These are phyloP conservation scores for Burhinus bistriatus DNA, from an alignment of 2,113 vertebrate species.

Conservation along the genomic window DNA sequence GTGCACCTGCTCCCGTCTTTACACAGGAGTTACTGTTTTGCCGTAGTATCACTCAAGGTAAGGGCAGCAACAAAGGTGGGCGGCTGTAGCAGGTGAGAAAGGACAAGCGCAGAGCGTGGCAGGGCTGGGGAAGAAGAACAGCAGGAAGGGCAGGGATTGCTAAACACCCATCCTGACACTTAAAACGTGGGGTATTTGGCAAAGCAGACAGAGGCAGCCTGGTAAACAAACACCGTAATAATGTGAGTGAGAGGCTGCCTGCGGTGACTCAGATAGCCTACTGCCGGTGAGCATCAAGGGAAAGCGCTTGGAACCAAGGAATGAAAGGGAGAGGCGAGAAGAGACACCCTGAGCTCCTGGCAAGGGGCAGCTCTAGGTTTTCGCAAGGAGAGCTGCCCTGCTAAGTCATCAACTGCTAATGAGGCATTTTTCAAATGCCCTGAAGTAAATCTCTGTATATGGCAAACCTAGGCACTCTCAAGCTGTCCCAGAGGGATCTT, in stretches of 20 bases:
- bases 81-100: not conserved
- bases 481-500: slow-evolving; percentile 2
- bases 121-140: not conserved
- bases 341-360: not conserved
- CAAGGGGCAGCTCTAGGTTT: not conserved
- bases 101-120: not conserved
- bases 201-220: not conserved
- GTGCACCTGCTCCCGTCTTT: not conserved
- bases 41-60: not conserved
- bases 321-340: not conserved
- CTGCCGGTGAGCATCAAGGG: not conserved
- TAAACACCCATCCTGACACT: not conserved
- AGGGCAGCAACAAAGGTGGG: not conserved
- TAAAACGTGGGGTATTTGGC: not conserved
- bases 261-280: not conserved
- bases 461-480: not conserved
- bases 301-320: not conserved
- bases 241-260: not conserved
- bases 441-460: not conserved
- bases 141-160: not conserved
- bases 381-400: not conserved
- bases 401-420: slow-evolving; percentile 17
- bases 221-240: not conserved
- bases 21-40: not conserved
- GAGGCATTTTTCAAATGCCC: slow-evolving; percentile 29